Evolutionary conservation across 1,140 invertebrate species (phyloP), one percentile per base, ranked within the genome.

Genomic region (Coboldia fuscipes): DNA sequence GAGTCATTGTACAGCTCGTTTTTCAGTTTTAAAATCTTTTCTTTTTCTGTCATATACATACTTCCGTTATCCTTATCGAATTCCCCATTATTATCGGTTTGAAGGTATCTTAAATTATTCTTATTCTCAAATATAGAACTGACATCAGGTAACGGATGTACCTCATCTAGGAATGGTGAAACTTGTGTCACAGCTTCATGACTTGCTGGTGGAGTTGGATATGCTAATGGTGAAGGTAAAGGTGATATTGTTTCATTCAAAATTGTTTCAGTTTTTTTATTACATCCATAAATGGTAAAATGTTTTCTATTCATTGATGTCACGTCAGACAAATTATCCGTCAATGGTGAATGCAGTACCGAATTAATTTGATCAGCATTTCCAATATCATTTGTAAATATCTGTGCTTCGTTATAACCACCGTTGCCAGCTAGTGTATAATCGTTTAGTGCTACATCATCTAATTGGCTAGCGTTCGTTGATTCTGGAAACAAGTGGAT

Each of bases 161-260:
- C 13, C 36, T 55, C 52, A 23, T 55, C 52, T 2, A 55, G 47
- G n/a, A 52, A 55, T 8, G 52, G 52, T 9, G 52, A 55, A 3
- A 50, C 48, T 39, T 55, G 52, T 12, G 41, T 37, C 30, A 54
- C 41, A n/a, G 76, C 78, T 54, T 83, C 80, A 42, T 82, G 77
- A 42, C 77, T 82, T 0, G 78, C 78, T 12, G 77, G 77, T 31
- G 79, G 78, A 3, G 80, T 82, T 8, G 80, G 78, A 52, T 84
- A 84, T 8, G 77, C 72, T 4, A 73, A 41, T 0, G 72, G 72
- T n/a, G 77, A 81, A 8, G 73, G 66, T 35, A 76, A 47, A 1
- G 74, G 69, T 23, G 68, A 68, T 19, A 57, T 55, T 6, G 46
- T 65, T 44, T 54, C 62, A 40, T 48, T 28, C 30, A 15, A 36